phyloP scores from a whole-genome alignment of 2,888 invertebrate species.

The Drosophila picticornis region DNA sequence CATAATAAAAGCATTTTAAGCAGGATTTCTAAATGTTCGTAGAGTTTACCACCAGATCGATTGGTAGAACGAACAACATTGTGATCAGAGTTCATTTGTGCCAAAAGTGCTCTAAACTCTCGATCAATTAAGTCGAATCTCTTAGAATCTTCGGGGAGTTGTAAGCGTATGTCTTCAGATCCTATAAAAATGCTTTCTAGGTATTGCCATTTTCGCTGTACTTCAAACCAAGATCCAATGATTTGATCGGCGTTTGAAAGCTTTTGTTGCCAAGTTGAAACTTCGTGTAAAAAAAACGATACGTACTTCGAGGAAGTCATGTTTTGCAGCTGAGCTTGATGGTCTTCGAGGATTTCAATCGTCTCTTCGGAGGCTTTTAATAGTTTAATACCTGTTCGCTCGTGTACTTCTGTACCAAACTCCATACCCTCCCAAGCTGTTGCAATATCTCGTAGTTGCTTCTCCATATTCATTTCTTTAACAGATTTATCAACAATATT shows the following conservation, averaged over 20 bases:
- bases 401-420: slow-evolving; percentile 92
- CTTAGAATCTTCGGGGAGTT: slow-evolving; percentile 95
- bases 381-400: slow-evolving; percentile 92
- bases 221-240: slow-evolving; percentile 93
- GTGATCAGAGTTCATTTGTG: slow-evolving; percentile 89
- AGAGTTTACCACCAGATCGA: slow-evolving; percentile 89
- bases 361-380: slow-evolving; percentile 94
- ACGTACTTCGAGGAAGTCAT: slow-evolving; percentile 97
- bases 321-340: slow-evolving; percentile 97
- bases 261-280: slow-evolving; percentile 94
- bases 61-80: slow-evolving; percentile 95
- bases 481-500: slow-evolving; percentile 98
- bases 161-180: slow-evolving; percentile 96
- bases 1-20: slow-evolving; percentile 91
- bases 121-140: slow-evolving; percentile 95
- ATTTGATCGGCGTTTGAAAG: slow-evolving; percentile 95
- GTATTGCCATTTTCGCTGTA: slow-evolving; percentile 97
- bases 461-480: slow-evolving; percentile 98
- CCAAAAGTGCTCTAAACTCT: slow-evolving; percentile 90
- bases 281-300: slow-evolving; percentile 93
- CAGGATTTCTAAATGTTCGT: slow-evolving; percentile 91
- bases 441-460: slow-evolving; percentile 93
- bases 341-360: slow-evolving; percentile 96
- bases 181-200: slow-evolving; percentile 98
- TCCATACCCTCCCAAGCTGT: slow-evolving; percentile 93